Evolutionary conservation across 2,113 vertebrate genomes (phyloP).

Genomic region (Nyctibius bracteatus): DNA sequence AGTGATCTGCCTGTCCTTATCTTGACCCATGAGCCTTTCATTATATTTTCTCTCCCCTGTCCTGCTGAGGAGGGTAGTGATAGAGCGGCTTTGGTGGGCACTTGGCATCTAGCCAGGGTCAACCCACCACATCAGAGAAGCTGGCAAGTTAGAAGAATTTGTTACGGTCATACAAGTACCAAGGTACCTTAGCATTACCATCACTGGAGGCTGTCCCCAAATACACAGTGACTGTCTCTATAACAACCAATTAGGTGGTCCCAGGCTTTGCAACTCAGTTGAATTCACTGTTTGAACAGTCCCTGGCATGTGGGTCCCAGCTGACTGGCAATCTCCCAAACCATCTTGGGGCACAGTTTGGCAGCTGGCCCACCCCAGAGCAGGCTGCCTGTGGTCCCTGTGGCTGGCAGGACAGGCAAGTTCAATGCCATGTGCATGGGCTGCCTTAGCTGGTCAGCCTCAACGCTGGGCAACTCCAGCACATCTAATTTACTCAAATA

Average conservation of each 20-base stretch:
- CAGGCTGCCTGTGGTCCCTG: neutral
- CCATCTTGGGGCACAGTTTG: neutral
- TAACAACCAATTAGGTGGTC: neutral
- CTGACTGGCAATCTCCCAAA: neutral
- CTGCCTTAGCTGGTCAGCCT: neutral
- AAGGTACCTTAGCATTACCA: neutral
- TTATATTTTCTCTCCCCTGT: too few species aligned
- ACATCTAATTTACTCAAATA: neutral
- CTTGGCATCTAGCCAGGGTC: too few species aligned
- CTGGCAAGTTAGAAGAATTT: neutral
- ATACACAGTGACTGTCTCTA: neutral
- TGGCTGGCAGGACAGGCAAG: neutral
- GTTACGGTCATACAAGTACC: neutral
- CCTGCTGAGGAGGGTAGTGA: too few species aligned
- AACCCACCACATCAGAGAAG: neutral
- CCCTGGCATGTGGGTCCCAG: fast-evolving
- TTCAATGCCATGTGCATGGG: neutral
- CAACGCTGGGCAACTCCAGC: neutral
- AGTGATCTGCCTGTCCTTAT: too few species aligned
- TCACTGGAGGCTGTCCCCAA: neutral
- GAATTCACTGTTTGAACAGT: neutral
- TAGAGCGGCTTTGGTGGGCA: too few species aligned
- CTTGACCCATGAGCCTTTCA: too few species aligned
- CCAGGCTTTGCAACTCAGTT: neutral
- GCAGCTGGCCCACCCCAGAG: neutral